Evolutionary conservation across 1,140 invertebrate genomes (phyloP).

Genomic region (Drosophila arizonae): DNA sequence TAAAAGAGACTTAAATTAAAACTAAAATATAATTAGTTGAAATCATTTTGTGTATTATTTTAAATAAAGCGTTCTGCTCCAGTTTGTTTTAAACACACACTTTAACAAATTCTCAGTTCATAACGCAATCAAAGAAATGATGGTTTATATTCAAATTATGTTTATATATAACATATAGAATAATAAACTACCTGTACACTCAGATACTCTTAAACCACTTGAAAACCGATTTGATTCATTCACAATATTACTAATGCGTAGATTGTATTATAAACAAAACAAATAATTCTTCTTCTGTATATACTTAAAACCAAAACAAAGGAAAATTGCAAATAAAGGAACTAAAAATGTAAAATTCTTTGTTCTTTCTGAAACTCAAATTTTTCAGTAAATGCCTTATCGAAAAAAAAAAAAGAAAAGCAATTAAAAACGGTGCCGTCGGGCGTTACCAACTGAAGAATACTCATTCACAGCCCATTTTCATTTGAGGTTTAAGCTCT

Average conservation of each 20-base stretch:
- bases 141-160: too few species aligned
- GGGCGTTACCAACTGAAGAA: too few species aligned
- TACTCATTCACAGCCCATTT: too few species aligned
- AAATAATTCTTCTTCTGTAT: constrained; percentile 39
- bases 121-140: too few species aligned
- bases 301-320: constrained; percentile 32
- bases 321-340: background rate
- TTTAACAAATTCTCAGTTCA: background rate
- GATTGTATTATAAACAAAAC: constrained; percentile 39
- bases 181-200: background rate
- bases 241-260: constrained; percentile 37
- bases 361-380: background rate
- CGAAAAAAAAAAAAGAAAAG: too few species aligned
- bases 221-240: constrained; percentile 28
- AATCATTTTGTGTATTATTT: constrained; percentile 25
- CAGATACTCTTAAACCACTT: constrained; percentile 23
- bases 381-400: too few species aligned
- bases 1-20: constrained; percentile 25
- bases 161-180: too few species aligned
- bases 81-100: constrained; percentile 6
- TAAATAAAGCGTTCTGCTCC: constrained; percentile 8
- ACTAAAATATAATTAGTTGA: constrained; percentile 18
- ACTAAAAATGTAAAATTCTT: background rate
- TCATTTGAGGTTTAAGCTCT: too few species aligned
- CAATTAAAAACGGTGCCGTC: too few species aligned